phyloP scores from a whole-genome alignment of 2,113 vertebrate genomes.

The Uria aalge region DNA sequence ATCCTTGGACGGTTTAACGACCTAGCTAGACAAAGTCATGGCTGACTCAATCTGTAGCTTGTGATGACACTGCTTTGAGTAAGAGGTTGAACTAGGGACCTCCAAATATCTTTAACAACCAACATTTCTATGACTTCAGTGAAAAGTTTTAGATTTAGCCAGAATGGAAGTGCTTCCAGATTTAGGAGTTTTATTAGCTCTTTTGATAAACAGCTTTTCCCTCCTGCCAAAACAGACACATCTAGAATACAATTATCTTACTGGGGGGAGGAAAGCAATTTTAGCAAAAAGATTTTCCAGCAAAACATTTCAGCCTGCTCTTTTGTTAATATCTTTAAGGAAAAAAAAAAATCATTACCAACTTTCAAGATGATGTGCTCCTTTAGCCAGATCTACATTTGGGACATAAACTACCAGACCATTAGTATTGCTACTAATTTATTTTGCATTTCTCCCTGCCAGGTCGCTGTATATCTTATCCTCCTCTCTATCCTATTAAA shows the following conservation, averaged over 20 bases:
- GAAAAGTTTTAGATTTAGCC: background rate
- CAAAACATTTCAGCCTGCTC: background rate
- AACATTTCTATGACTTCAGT: background rate
- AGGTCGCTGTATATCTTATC: background rate
- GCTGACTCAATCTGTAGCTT: background rate
- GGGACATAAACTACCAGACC: background rate
- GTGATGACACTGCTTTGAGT: background rate
- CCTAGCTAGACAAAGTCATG: background rate
- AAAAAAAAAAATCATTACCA: background rate
- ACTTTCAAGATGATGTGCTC: background rate
- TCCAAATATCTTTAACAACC: background rate
- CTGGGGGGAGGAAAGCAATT: background rate
- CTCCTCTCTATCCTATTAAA: constrained; percentile 13
- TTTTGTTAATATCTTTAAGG: background rate
- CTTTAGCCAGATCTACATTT: background rate
- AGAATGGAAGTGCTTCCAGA: background rate
- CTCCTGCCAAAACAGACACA: background rate
- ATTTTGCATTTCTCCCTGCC: constrained; percentile 5
- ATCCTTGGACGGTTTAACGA: background rate
- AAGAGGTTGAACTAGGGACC: background rate
- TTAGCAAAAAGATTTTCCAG: background rate
- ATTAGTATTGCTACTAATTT: background rate
- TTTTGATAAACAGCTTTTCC: constrained; percentile 5
- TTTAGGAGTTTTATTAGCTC: constrained; percentile 11
- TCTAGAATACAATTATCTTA: constrained; percentile 16